These are phyloP conservation scores for Poeciliopsis prolifica DNA, from an alignment of 2,113 vertebrate genomes.

Conservation along the genomic window DNA sequence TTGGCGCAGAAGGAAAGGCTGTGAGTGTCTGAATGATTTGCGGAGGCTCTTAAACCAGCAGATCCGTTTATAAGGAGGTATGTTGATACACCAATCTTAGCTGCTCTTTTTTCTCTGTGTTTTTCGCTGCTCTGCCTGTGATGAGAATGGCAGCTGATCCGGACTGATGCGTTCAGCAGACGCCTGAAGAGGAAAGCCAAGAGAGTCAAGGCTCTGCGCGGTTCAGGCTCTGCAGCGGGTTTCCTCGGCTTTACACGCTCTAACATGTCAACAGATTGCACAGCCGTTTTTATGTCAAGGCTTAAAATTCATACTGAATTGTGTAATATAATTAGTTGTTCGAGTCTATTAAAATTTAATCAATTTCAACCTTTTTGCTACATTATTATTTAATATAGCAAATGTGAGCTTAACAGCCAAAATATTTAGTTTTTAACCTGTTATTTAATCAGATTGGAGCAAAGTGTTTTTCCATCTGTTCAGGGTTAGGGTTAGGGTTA, in stretches of 20 bases:
- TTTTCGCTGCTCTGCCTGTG: conserved; percentile 51
- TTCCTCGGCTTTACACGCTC: conserved; percentile 28
- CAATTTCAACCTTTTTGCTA: too few relatives aligned
- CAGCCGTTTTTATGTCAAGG: conserved; percentile 27
- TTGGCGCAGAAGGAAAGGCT: conserved; percentile 5
- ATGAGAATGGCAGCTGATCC: conserved; percentile 76
- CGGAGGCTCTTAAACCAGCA: conserved; percentile 13
- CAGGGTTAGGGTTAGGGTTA: too few relatives aligned
- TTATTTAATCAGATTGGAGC: too few relatives aligned
- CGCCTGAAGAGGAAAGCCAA: conserved; percentile 42
- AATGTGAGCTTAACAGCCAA: too few relatives aligned
- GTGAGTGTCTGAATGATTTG: conserved; percentile 13
- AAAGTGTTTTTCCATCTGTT: too few relatives aligned
- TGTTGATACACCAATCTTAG: conserved; percentile 32
- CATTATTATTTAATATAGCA: too few relatives aligned
- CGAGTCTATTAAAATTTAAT: too few relatives aligned
- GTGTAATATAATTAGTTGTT: not conserved
- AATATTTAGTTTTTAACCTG: too few relatives aligned
- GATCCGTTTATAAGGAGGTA: conserved; percentile 24
- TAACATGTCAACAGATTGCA: conserved; percentile 25
- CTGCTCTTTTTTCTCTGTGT: not conserved
- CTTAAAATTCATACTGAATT: conserved; percentile 35
- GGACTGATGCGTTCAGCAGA: conserved; percentile 70
- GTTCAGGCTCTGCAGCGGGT: conserved; percentile 33
- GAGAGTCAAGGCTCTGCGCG: conserved; percentile 47